A percentile compares a stretch with the other conserved stretches of the same genome.
These are phyloP conservation scores for Macaria notata DNA, from an alignment of 2,888 invertebrate genomes.

Conservation along the genomic window DNA sequence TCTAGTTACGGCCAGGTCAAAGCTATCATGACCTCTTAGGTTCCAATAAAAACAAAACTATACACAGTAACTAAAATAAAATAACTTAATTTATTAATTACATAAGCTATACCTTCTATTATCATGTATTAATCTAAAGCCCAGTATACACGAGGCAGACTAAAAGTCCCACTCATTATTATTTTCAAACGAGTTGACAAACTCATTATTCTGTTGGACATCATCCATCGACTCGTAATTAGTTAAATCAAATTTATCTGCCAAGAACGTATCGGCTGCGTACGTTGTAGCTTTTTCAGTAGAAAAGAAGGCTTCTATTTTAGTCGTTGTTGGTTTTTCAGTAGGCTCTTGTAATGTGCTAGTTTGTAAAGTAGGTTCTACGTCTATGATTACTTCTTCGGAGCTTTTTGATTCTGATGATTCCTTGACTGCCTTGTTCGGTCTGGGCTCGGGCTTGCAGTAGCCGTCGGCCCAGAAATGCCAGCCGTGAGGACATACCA, in stretches of 20 bases:
- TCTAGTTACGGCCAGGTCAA: no score
- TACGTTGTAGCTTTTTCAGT: conserved; percentile 60
- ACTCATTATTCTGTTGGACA: conserved; percentile 41
- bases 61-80: no score
- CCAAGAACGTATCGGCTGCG: conserved; percentile 66
- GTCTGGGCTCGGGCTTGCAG: conserved; percentile 56
- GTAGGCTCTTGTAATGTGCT: conserved; percentile 1
- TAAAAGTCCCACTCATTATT: conserved; percentile 18
- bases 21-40: no score
- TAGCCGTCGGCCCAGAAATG: conserved; percentile 59
- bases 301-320: conserved; percentile 58
- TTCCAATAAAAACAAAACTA: no score
- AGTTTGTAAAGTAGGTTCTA: conserved; percentile 15
- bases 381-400: conserved; percentile 15
- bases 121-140: no score
- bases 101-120: no score
- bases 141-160: no score
- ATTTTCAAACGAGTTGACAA: conserved; percentile 54
- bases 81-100: no score
- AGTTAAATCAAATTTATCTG: conserved; percentile 66
- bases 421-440: conserved; percentile 5
- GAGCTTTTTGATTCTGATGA: conserved; percentile 20
- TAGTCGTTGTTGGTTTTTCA: conserved; percentile 35
- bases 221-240: conserved; percentile 63
- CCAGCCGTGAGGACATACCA: conserved; percentile 75